Evolutionary conservation across 2,797 vertebrate species (phyloP), one percentile per base, ranked within the genome.

Genomic region (Sternotherus odoratus): DNA sequence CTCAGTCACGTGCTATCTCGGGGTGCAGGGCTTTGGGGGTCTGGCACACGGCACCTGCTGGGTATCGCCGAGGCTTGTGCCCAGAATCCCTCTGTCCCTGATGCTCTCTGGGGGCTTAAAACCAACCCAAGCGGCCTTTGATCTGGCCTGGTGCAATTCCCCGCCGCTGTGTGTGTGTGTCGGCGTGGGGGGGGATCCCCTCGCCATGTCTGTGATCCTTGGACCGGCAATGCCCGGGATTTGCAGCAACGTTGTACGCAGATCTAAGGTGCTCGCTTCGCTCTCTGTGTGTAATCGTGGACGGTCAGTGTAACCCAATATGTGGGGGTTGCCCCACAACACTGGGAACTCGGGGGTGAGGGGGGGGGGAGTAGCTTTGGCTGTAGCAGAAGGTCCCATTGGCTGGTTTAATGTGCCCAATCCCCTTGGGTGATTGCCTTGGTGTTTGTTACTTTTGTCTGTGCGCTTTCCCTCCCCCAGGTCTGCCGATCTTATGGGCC

Each of bases 251-350:
- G 86, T 48, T 77, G 72, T 88, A 80, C 69, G 72, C 88, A 88
- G 82, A 86, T 94, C 77, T 87, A 49, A 1, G 91, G 96, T 97
- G 96, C 96, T 97, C 82, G 54, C 54, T 85, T 91, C 86, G 91
- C 82, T 96, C 83, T 93, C 77, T 88, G 48, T 77, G 53, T 91
- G 88, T 85, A 75, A 91, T 82, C 78, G 80, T 86, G 66, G n/a
- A 48, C 49, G 46, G 49, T 82, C 84, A n/a, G 4, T 89, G 86
- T 94, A 81, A 66, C 78, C 54, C 39, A 51, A 80, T 39, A 46
- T 36, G 85, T 83, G 90, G 85, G 87, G 87, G 75, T 60, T 83
- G 46, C 83, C 72, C 54, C 77, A 46, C 82, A 36, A 51, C 48
- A 5, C 51, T 36, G 74, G 88, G 92, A 88, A 83, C 83, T 87